Conservation (phyloP, 2,797 vertebrate species). For the Melanotaenia nigrans region DNA sequence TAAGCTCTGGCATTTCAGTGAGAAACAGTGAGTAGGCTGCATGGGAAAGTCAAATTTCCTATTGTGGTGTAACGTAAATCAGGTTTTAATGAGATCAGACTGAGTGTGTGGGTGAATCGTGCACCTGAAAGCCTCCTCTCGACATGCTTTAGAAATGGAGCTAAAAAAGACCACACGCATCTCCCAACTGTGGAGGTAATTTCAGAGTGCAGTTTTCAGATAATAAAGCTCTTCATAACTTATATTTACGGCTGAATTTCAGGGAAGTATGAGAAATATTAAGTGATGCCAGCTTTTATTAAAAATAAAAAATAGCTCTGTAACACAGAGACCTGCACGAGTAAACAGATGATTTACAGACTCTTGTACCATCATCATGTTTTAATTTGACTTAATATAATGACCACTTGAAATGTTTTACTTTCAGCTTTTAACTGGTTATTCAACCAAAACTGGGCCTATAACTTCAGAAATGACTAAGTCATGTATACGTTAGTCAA, state of each 20-base stretch:
- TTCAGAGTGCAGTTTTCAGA: background rate
- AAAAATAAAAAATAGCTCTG: background rate
- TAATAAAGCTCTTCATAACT: background rate
- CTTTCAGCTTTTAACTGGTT: background rate
- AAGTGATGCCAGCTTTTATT: background rate
- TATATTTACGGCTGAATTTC: background rate
- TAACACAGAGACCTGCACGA: background rate
- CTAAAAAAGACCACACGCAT: slow-evolving; percentile 11
- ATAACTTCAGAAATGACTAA: slow-evolving; percentile 3
- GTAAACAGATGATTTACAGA: background rate
- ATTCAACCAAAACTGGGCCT: slow-evolving; percentile 10
- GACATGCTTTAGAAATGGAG: slow-evolving; percentile 7
- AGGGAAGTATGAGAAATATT: background rate
- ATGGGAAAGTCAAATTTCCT: slow-evolving; percentile 32
- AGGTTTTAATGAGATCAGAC: slow-evolving; percentile 36
- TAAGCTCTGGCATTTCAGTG: slow-evolving; percentile 29
- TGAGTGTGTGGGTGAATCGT: slow-evolving; percentile 44
- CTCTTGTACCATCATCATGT: background rate
- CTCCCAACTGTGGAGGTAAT: slow-evolving; percentile 9
- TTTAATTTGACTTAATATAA: background rate
- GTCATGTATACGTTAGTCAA: background rate
- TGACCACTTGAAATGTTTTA: background rate
- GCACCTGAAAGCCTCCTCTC: slow-evolving; percentile 37
- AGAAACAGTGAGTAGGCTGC: slow-evolving; percentile 12
- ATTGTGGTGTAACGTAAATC: slow-evolving; percentile 35